Evolutionary conservation across 1,140 invertebrate genomes (phyloP).

Genomic region (Calliphora vicina): DNA sequence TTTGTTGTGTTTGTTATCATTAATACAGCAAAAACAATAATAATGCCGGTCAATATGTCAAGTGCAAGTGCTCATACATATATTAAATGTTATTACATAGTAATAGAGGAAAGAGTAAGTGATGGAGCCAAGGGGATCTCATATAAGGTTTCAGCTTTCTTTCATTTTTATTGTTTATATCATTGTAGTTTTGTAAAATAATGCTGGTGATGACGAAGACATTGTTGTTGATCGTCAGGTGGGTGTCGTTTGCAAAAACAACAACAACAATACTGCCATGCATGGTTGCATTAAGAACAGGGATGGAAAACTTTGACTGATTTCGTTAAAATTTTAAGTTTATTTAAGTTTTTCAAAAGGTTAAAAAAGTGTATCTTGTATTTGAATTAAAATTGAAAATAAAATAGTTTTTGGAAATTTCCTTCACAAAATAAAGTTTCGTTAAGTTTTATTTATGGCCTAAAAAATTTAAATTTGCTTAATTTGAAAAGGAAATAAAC

Average conservation of each 20-base stretch:
- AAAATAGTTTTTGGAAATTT: too few species aligned
- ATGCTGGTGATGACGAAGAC: not conserved
- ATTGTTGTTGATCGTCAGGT: not conserved
- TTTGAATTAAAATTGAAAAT: too few species aligned
- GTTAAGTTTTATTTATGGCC: too few species aligned
- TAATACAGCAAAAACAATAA: not conserved
- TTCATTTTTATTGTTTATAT: not conserved
- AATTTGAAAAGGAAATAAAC: too few species aligned
- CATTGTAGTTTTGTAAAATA: not conserved
- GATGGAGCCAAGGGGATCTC: not conserved
- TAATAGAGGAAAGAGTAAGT: too few species aligned
- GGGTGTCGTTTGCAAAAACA: not conserved
- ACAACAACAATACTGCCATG: not conserved
- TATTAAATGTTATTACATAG: not conserved
- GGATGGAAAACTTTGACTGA: too few species aligned
- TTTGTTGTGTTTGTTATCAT: not conserved
- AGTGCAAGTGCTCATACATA: not conserved
- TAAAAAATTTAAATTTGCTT: too few species aligned
- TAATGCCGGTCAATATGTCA: constrained; percentile 9
- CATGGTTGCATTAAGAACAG: too few species aligned
- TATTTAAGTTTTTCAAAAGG: too few species aligned
- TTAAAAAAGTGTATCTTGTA: too few species aligned
- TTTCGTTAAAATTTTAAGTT: too few species aligned
- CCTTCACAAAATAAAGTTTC: too few species aligned
- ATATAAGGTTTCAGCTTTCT: not conserved